Evolutionary conservation across 2,113 vertebrate species (phyloP).

Genomic region (Notiomystis cincta): DNA sequence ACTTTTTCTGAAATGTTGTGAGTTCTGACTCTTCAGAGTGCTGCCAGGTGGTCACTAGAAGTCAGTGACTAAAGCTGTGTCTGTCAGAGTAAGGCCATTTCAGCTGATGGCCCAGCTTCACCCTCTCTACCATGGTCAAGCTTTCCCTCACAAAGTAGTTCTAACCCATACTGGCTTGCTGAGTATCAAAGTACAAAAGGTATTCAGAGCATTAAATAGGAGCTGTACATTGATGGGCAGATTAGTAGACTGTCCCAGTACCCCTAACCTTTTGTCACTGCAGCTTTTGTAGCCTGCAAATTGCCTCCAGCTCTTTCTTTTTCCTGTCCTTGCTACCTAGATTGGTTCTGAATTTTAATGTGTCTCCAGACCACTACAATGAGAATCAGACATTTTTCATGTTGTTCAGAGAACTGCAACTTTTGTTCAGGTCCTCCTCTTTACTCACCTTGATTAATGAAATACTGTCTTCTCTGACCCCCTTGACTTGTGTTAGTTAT

Average conservation of each 20-base stretch:
- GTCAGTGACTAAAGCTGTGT: not conserved
- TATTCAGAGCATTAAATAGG: not conserved
- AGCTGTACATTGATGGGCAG: not conserved
- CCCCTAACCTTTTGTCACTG: not conserved
- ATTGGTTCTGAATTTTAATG: not conserved
- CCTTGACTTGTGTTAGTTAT: not conserved
- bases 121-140: not conserved
- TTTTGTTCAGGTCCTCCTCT: not conserved
- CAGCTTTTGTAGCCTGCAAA: not conserved
- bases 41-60: not conserved
- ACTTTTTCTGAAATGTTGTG: not conserved
- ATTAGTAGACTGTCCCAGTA: not conserved
- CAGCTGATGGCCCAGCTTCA: not conserved
- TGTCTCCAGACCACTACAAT: not conserved
- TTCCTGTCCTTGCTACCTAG: not conserved
- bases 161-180: not conserved
- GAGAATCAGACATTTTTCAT: not conserved
- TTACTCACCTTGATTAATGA: not conserved
- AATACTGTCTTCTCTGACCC: not conserved
- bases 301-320: not conserved
- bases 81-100: not conserved
- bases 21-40: not conserved
- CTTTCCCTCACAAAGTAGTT: not conserved
- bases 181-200: not conserved
- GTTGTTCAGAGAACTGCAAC: not conserved